Evolutionary conservation across 2,888 invertebrate genomes (phyloP).

Genomic region (Tinea trinotella): DNA sequence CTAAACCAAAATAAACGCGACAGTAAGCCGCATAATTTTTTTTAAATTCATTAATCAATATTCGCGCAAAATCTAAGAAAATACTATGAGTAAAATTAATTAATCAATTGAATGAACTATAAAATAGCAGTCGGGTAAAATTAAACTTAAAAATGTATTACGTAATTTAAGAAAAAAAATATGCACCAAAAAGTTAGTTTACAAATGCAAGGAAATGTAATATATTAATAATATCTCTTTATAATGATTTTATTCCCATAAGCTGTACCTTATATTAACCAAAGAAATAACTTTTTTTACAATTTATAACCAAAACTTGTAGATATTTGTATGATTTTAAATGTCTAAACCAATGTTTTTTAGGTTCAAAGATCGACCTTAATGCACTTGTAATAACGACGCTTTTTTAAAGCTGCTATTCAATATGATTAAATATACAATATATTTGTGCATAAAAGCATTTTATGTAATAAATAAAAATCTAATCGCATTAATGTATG

Average conservation of each 20-base stretch:
- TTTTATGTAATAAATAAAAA: conserved; percentile 4
- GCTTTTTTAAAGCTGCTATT: neutral
- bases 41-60: too few relatives aligned
- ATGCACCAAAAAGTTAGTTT: neutral
- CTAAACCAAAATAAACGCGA: too few relatives aligned
- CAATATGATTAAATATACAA: neutral
- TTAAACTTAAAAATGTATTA: neutral
- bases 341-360: neutral
- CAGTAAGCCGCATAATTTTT: too few relatives aligned
- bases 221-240: neutral
- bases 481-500: neutral
- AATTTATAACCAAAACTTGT: neutral
- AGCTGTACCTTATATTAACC: conserved; percentile 7
- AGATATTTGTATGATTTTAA: neutral
- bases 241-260: neutral
- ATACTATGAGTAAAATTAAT: too few relatives aligned
- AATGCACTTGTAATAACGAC: neutral
- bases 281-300: neutral
- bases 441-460: neutral
- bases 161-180: neutral
- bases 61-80: too few relatives aligned
- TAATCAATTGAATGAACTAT: too few relatives aligned
- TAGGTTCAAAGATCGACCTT: neutral
- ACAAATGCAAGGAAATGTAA: neutral
- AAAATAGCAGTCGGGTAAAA: neutral